A percentile compares a stretch with the other conserved stretches of the same genome.
phyloP scores from a whole-genome alignment of 2,797 vertebrate genomes.

The Muscicapa comitata region DNA sequence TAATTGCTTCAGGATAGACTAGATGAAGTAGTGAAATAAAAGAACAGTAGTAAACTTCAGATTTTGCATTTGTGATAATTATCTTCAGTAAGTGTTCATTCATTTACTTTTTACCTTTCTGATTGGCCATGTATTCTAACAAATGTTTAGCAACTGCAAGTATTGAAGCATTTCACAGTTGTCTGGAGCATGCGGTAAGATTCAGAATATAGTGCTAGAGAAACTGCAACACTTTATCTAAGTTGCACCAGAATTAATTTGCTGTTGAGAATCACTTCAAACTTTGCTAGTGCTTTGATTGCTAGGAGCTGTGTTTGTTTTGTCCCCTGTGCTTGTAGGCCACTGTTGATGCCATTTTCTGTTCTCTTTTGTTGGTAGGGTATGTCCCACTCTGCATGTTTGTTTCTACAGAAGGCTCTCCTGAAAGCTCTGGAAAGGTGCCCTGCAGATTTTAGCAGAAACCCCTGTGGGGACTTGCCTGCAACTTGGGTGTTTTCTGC shows the following conservation, averaged over 20 bases:
- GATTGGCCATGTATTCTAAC: not conserved
- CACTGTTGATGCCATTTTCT: not conserved
- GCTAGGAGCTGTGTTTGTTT: not conserved
- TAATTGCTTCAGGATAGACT: not conserved
- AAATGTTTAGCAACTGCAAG: not conserved
- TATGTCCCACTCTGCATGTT: not conserved
- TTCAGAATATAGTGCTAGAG: not conserved
- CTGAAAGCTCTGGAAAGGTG: not conserved
- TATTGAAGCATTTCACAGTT: not conserved
- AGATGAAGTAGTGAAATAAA: not conserved
- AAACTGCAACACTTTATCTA: not conserved
- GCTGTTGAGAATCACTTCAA: not conserved
- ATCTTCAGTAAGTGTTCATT: not conserved
- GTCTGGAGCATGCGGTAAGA: not conserved
- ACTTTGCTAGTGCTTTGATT: not conserved
- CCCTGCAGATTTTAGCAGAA: not conserved
- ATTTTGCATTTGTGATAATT: not conserved
- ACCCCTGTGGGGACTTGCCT: rapidly evolving
- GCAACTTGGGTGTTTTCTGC: not conserved
- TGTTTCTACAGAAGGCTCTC: not conserved
- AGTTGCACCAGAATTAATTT: not conserved
- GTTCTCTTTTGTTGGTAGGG: not conserved
- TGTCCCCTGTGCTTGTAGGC: not conserved
- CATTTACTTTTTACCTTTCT: not conserved
- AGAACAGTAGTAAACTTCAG: not conserved